A percentile compares a stretch with the other conserved stretches of the same genome.
These are phyloP conservation scores for Todus mexicanus DNA, from an alignment of 2,797 vertebrate species.

Conservation along the genomic window DNA sequence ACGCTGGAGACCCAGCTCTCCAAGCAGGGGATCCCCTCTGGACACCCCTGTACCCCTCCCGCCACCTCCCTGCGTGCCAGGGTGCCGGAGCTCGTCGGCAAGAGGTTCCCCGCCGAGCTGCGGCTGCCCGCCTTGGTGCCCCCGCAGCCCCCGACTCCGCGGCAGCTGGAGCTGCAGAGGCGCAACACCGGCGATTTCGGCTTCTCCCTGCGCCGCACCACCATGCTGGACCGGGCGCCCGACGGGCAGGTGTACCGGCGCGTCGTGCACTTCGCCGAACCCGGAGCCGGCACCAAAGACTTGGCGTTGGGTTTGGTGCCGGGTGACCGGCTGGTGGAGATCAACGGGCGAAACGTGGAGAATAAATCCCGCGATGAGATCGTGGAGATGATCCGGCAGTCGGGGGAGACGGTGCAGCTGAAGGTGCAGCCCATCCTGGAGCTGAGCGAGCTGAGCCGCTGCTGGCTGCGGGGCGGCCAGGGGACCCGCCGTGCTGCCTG, in stretches of 20 bases:
- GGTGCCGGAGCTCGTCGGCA: constrained; percentile 83
- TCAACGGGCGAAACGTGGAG: constrained; percentile 92
- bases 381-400: constrained; percentile 98
- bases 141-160: constrained; percentile 75
- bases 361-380: constrained; percentile 94
- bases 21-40: constrained; percentile 70
- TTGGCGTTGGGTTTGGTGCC: constrained; percentile 91
- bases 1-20: constrained; percentile 79
- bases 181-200: constrained; percentile 95
- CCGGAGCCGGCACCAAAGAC: constrained; percentile 94
- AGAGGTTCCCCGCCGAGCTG: constrained; percentile 83
- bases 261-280: constrained; percentile 94
- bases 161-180: constrained; percentile 90
- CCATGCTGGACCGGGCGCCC: constrained; percentile 87
- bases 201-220: constrained; percentile 93
- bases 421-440: constrained; percentile 97
- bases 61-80: constrained; percentile 60
- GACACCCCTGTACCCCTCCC: constrained; percentile 11
- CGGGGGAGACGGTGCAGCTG: constrained; percentile 89
- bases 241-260: constrained; percentile 89
- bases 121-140: constrained; percentile 84
- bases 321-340: constrained; percentile 92
- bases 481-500: constrained; percentile 80
- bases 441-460: constrained; percentile 92
- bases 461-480: constrained; percentile 88